Evolutionary conservation across 2,797 vertebrate species (phyloP).

Genomic region (Gallinago stenura): DNA sequence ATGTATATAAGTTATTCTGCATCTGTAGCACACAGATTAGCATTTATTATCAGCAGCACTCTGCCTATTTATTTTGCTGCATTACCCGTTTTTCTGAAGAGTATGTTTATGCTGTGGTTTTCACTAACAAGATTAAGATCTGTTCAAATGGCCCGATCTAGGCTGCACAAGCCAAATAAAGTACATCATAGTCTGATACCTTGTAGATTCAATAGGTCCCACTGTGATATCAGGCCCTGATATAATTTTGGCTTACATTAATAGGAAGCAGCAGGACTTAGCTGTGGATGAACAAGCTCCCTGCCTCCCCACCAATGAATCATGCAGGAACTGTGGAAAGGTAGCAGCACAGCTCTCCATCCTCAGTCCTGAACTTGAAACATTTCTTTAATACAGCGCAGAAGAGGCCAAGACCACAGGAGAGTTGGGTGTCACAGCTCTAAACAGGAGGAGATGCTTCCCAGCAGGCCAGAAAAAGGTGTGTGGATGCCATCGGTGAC

Average conservation of each 20-base stretch:
- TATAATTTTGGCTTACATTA: background rate
- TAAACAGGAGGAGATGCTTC: background rate
- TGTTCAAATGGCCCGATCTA: background rate
- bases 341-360: background rate
- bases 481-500: rapidly evolving
- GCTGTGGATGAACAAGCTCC: background rate
- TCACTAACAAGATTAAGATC: background rate
- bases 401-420: background rate
- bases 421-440: rapidly evolving
- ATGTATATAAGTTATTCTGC: background rate
- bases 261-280: background rate
- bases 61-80: background rate
- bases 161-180: background rate
- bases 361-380: background rate
- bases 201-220: background rate
- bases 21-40: background rate
- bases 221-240: background rate
- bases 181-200: background rate
- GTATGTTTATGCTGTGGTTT: background rate
- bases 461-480: background rate
- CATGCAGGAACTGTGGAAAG: background rate
- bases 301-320: background rate
- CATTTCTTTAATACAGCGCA: background rate
- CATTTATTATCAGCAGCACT: background rate
- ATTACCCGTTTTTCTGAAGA: background rate